Percentiles rank a stretch among this genome's conserved stretches.
Conservation (phyloP, 2,888 invertebrate genomes). For the Tortrix viridana region DNA sequence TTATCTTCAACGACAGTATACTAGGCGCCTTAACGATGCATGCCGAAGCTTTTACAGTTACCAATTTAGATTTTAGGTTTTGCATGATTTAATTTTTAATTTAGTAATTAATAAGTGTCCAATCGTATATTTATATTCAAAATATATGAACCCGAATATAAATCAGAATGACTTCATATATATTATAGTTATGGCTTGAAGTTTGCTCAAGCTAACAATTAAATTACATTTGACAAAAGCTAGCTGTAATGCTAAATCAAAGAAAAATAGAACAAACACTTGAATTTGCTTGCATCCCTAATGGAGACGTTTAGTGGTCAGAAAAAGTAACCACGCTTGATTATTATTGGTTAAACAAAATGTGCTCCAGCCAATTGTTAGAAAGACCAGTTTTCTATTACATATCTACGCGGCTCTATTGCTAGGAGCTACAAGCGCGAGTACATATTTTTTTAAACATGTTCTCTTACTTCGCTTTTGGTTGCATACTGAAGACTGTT, state of each 20-base stretch:
- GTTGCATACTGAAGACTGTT: no score
- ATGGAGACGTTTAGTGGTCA: slow-evolving; percentile 3
- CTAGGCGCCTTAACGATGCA: slow-evolving; percentile 40
- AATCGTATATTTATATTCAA: no score
- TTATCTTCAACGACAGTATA: slow-evolving; percentile 23
- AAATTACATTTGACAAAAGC: not conserved
- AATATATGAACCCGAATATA: not conserved
- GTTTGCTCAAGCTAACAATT: slow-evolving; percentile 3
- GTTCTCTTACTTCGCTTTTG: no score
- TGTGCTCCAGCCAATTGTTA: no score
- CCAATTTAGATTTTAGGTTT: slow-evolving; percentile 14
- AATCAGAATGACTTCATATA: not conserved
- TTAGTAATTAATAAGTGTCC: not conserved
- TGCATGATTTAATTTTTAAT: slow-evolving; percentile 15
- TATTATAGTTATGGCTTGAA: slow-evolving; percentile 12
- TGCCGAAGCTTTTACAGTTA: slow-evolving; percentile 34
- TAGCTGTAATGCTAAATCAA: slow-evolving; percentile 5
- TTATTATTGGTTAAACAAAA: no score
- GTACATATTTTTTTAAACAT: no score
- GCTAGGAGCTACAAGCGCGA: no score
- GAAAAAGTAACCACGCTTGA: no score
- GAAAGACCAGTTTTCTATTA: no score
- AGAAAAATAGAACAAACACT: not conserved
- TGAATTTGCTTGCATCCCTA: slow-evolving; percentile 14
- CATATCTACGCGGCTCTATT: no score